Evolutionary conservation across 2,797 vertebrate species (phyloP).

Genomic region (Siniperca undulata): DNA sequence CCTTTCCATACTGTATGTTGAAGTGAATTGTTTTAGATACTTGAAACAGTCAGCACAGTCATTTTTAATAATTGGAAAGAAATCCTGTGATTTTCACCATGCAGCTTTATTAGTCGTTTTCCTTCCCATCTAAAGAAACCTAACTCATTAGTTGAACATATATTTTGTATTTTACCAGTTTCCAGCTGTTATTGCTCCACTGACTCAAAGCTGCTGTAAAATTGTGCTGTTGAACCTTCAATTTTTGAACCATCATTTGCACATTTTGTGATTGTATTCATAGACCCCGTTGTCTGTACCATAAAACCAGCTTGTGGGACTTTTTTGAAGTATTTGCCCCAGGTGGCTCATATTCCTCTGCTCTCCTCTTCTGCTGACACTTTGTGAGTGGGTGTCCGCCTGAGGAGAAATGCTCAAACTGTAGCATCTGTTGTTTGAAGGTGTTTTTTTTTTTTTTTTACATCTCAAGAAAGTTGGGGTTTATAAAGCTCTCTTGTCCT

Average conservation of each 20-base stretch:
- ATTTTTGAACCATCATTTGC: conserved; percentile 28
- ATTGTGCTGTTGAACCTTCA: conserved; percentile 29
- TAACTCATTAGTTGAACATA: background rate
- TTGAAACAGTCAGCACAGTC: conserved; percentile 2
- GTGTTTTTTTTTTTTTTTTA: conserved; percentile 33
- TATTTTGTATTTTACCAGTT: conserved; percentile 1
- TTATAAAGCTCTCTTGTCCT: conserved; percentile 46
- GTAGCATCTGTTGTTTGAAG: conserved; percentile 66
- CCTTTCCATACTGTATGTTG: background rate
- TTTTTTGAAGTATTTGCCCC: conserved; percentile 62
- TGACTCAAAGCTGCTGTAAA: conserved; percentile 37
- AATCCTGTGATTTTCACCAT: background rate
- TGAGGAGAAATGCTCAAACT: conserved; percentile 55
- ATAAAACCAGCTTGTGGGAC: conserved; percentile 51
- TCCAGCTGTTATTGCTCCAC: conserved; percentile 9
- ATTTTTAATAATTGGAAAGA: background rate
- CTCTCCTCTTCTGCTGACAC: conserved; percentile 65
- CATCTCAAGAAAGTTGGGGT: conserved; percentile 46
- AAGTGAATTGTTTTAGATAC: background rate
- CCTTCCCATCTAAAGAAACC: background rate
- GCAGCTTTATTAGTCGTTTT: background rate
- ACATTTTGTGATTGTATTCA: conserved; percentile 41
- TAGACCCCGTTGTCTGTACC: conserved; percentile 28
- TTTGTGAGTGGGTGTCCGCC: conserved; percentile 68
- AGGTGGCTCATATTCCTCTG: conserved; percentile 62